Base-by-base conservation (phyloP, 2,797 vertebrate genomes). In the Chloroceryle amazona region DNA sequence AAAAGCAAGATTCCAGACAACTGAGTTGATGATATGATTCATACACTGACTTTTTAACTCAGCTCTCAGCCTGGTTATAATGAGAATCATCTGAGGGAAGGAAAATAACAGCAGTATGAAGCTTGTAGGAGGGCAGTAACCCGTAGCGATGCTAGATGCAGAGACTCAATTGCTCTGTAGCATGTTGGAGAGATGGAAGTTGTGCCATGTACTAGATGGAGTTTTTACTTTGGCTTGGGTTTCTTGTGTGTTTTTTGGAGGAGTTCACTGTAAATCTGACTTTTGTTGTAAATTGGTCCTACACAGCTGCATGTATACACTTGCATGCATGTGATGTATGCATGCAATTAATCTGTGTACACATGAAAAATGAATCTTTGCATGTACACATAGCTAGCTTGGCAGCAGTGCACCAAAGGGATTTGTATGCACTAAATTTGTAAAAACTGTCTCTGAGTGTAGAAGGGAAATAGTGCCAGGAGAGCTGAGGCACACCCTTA, bases 71-170 rank as follows among this genome's bases (percentile, higher is more conserved):
- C 55, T 18, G 10, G 13, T 76, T 80, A 68, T 90, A 71, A 92
- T 93, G 93, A 94, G 86, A 95, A 92, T 93, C 87, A 83, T 95
- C 75, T 84, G 79, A 92, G 68, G 41, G 35, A 47, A 62, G 44
- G 84, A 72, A 96, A 94, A 91, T 74, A 91, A 28, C 26, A n/a
- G 52, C 51, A 58, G 46, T 75, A 63, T 68, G 85, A 90, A 94
- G 66, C 73, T 47, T 71, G 90, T 79, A 70, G 86, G 90, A 87
- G 55, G 80, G 72, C 46, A 87, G 58, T 72, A 91, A 72, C 82
- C 87, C 81, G 39, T 39, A 78, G 79, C 42, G 23, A 22, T 39
- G 28, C 46, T 79, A 47, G 51, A 71, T 68, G 28, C 5, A 5
- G 71, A 57, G 26, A 66, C 15, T 83, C 41, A 55, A 12, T 79